These are phyloP conservation scores for Henricia sp. DNA, from an alignment of 53 echinoderm and acorn worm genomes.

Conservation along the genomic window DNA sequence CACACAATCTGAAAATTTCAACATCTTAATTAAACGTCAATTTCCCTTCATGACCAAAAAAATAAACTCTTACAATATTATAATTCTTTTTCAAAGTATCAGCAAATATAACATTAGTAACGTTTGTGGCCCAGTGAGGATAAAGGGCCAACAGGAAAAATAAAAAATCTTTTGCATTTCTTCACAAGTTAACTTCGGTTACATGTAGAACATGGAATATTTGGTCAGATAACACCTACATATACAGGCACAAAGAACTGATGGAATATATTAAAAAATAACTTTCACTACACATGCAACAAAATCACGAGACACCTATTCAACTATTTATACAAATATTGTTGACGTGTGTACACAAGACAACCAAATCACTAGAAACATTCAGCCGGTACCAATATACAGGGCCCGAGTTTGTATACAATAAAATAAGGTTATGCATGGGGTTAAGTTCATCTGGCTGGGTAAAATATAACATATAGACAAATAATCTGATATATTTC, in stretches of 20 bases:
- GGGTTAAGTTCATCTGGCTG: conserved; percentile 72
- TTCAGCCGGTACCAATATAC: conserved; percentile 56
- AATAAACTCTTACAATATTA: conserved; percentile 80
- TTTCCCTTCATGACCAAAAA: conserved; percentile 70
- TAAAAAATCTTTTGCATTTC: conserved; percentile 82
- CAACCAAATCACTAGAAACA: conserved; percentile 39
- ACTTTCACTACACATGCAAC: conserved; percentile 65
- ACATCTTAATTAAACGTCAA: conserved; percentile 77
- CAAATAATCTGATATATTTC: conserved; percentile 71
- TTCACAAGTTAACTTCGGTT: conserved; percentile 68
- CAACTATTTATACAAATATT: conserved; percentile 77
- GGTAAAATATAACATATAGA: conserved; percentile 83
- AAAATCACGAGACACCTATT: conserved; percentile 59
- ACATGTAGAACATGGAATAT: conserved; percentile 82
- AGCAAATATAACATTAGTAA: conserved; percentile 80
- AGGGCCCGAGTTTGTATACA: conserved; percentile 60
- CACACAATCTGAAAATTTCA: conserved; percentile 74
- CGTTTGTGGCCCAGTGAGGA: conserved; percentile 67
- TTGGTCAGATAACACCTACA: conserved; percentile 86
- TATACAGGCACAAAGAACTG: conserved; percentile 79
- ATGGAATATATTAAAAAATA: conserved; percentile 85
- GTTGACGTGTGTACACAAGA: conserved; percentile 56
- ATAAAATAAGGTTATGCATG: conserved; percentile 80
- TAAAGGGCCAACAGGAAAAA: conserved; percentile 75
- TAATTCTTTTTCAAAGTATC: conserved; percentile 75